Evolutionary conservation across 2,888 invertebrate species (phyloP).

Genomic region (Abrostola tripartita): DNA sequence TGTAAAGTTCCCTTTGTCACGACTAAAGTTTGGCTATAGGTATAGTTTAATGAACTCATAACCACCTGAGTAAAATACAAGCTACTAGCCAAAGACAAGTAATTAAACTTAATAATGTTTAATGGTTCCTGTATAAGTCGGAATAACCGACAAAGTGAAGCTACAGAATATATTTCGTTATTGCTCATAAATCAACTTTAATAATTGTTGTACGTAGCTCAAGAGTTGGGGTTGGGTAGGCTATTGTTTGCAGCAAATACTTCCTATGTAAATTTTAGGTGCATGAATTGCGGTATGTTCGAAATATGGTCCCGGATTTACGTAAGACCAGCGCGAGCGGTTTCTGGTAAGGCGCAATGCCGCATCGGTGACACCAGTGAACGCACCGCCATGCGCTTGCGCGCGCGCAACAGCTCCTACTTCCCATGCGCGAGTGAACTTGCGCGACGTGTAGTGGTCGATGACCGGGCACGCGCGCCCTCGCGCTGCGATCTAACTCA

Average conservation of each 20-base stretch:
- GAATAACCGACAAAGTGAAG: conserved; percentile 15
- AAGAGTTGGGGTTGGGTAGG: conserved; percentile 3
- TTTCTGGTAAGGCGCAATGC: conserved; percentile 31
- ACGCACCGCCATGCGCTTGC: conserved; percentile 49
- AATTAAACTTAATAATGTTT: conserved; percentile 6
- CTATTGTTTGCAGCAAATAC: conserved; percentile 29
- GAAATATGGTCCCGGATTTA: conserved; percentile 30
- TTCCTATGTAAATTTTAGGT: conserved; percentile 6
- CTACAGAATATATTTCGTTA: conserved; percentile 14
- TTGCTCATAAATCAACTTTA: conserved; percentile 26
- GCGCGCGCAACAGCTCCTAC: conserved; percentile 51
- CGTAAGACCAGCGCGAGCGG: conserved; percentile 22
- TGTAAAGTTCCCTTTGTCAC: conserved; percentile 53
- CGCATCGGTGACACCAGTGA: conserved; percentile 39
- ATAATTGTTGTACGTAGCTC: conserved; percentile 23
- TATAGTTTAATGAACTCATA: conserved; percentile 30
- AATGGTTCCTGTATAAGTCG: conserved; percentile 9
- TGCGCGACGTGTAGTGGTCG: conserved; percentile 72
- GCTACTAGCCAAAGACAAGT: conserved; percentile 1
- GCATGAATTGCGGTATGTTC: neutral
- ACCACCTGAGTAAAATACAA: conserved; percentile 19
- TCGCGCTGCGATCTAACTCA: conserved; percentile 53
- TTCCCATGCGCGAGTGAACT: conserved; percentile 73
- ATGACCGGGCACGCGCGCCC: conserved; percentile 81
- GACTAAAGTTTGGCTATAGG: conserved; percentile 27